A percentile compares a stretch with the other conserved stretches of the same genome.
phyloP scores from a whole-genome alignment of 2,888 invertebrate species.

The Andricus quercusramuli region DNA sequence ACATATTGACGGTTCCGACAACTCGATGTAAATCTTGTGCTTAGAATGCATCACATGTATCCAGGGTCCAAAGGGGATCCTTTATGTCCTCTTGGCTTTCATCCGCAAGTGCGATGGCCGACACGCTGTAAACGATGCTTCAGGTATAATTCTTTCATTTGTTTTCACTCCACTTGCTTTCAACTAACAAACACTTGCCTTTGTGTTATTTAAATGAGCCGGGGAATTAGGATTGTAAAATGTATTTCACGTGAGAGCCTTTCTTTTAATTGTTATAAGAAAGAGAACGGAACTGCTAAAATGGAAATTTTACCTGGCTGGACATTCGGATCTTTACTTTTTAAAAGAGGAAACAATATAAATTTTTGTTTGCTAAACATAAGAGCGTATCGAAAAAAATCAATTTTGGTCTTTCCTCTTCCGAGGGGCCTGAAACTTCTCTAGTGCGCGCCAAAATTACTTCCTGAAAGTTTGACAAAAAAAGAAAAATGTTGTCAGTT shows the following conservation, averaged over 20 bases:
- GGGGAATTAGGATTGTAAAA: conserved; percentile 25
- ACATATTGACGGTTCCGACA: conserved; percentile 40
- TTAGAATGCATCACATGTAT: conserved; percentile 86
- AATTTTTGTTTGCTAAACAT: neutral
- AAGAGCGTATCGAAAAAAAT: no score
- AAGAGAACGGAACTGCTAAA: conserved; percentile 17
- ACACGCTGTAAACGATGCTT: conserved; percentile 96
- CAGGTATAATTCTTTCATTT: conserved; percentile 79
- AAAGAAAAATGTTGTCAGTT: no score
- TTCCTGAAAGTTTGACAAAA: no score
- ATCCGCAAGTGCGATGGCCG: conserved; percentile 96
- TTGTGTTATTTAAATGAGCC: conserved; percentile 37
- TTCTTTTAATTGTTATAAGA: conserved; percentile 21
- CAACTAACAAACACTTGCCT: conserved; percentile 37
- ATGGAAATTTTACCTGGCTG: neutral
- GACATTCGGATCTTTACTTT: neutral
- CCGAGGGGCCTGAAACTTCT: no score
- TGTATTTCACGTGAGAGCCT: conserved; percentile 30
- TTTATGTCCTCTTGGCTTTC: conserved; percentile 94
- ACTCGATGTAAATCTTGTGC: conserved; percentile 38
- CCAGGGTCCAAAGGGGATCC: conserved; percentile 92
- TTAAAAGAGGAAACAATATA: neutral
- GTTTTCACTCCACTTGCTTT: conserved; percentile 38
- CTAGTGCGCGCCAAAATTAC: no score
- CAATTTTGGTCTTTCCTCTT: no score